Evolutionary conservation across 2,888 invertebrate genomes (phyloP).

Genomic region (Latheticus oryzae): DNA sequence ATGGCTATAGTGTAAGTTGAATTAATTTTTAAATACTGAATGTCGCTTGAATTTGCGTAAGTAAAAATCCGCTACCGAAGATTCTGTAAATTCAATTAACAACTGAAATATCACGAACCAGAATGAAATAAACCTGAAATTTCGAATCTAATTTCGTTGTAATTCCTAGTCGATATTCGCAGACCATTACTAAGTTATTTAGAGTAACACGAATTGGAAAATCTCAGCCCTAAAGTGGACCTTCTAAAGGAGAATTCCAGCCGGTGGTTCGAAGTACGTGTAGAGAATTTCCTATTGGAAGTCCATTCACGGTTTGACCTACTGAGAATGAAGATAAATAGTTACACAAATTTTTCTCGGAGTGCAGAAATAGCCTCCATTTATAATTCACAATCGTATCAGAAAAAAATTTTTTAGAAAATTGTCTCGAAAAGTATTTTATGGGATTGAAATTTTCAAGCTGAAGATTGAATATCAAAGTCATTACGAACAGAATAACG

Average conservation of each 20-base stretch:
- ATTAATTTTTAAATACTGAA: conserved; percentile 6
- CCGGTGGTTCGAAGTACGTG: conserved; percentile 34
- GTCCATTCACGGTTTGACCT: conserved; percentile 42
- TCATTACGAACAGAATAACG: background rate
- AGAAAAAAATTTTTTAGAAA: conserved; percentile 12
- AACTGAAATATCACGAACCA: conserved; percentile 4
- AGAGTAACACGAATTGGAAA: conserved; percentile 48
- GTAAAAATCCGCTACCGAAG: background rate
- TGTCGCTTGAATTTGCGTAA: conserved; percentile 1
- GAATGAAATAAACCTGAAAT: conserved; percentile 16
- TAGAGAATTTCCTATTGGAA: conserved; percentile 37
- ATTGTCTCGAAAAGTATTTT: conserved; percentile 19
- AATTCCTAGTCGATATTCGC: conserved; percentile 38
- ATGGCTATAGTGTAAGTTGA: conserved; percentile 15
- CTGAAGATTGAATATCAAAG: conserved; percentile 14
- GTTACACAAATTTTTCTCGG: conserved; percentile 44
- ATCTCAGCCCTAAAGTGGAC: conserved; percentile 51
- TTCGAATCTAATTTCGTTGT: conserved; percentile 21
- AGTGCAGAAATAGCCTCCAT: conserved; percentile 32
- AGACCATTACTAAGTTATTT: conserved; percentile 42
- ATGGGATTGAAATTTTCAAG: conserved; percentile 8
- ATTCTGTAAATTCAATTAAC: conserved; percentile 5
- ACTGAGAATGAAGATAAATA: conserved; percentile 44
- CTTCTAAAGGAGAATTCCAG: conserved; percentile 46
- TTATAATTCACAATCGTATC: conserved; percentile 33